Conservation (phyloP, 2,113 vertebrate species). For the Gracilinanus agilis region DNA sequence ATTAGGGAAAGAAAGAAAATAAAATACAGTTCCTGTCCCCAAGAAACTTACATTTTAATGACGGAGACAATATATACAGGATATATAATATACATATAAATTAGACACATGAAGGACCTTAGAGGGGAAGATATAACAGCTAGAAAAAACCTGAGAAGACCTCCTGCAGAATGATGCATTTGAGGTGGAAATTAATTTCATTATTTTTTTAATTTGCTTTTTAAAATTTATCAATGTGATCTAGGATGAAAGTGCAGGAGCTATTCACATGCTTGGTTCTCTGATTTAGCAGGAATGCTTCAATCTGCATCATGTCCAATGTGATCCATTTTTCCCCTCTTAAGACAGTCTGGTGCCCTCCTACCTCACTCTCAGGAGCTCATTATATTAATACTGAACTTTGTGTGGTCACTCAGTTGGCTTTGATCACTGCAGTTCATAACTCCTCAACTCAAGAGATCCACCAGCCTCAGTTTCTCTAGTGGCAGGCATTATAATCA, state of each 20-base stretch:
- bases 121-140: not conserved
- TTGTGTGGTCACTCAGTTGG: not conserved
- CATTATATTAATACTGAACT: not conserved
- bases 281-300: not conserved
- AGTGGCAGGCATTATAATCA: not conserved
- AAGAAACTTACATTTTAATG: not conserved
- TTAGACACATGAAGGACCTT: not conserved
- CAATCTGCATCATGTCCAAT: not conserved
- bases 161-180: not conserved
- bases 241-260: not conserved
- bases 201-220: not conserved
- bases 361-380: not conserved
- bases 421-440: not conserved
- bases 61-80: not conserved
- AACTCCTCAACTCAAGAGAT: not conserved
- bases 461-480: not conserved
- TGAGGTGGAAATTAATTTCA: not conserved
- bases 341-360: not conserved
- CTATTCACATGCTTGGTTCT: not conserved
- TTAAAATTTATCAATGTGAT: not conserved
- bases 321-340: not conserved
- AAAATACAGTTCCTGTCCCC: not conserved
- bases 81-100: not conserved
- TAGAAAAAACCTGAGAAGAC: not conserved
- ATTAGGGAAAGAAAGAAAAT: not conserved